Evolutionary conservation across 53 echinoderm and acorn worm species (phyloP).

Genomic region (Arbacia lixula): DNA sequence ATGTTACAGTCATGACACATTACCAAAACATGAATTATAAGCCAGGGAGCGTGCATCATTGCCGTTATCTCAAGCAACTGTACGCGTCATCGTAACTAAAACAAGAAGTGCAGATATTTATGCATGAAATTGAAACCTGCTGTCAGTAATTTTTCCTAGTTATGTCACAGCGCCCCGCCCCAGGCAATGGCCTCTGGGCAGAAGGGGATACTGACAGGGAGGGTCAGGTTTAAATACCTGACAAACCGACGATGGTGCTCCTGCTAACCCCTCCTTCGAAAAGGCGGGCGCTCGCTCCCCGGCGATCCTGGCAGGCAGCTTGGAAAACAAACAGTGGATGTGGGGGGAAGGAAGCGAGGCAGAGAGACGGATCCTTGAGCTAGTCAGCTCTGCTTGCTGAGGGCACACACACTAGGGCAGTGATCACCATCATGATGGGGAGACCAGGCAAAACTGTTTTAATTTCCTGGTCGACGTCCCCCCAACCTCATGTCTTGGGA

Average conservation of each 20-base stretch:
- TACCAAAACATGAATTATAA: slow-evolving; percentile 39
- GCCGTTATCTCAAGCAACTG: too few relatives aligned
- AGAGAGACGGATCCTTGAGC: slow-evolving; percentile 22
- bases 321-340: slow-evolving; percentile 25
- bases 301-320: not conserved
- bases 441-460: too few relatives aligned
- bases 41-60: too few relatives aligned
- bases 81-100: too few relatives aligned
- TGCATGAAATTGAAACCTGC: slow-evolving; percentile 44
- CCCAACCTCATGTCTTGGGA: too few relatives aligned
- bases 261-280: too few relatives aligned
- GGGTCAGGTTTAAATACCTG: slow-evolving; percentile 40
- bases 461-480: too few relatives aligned
- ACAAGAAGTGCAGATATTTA: slow-evolving; percentile 48
- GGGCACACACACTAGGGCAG: too few relatives aligned
- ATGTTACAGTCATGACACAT: slow-evolving; percentile 48
- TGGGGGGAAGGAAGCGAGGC: slow-evolving; percentile 25
- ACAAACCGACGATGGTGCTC: not conserved
- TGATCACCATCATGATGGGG: not conserved
- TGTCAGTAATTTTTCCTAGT: too few relatives aligned
- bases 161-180: not conserved
- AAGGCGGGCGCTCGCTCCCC: slow-evolving; percentile 7
- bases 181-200: slow-evolving; percentile 18
- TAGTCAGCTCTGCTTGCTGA: too few relatives aligned
- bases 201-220: slow-evolving; percentile 22